Evolutionary conservation across 1,140 invertebrate species (phyloP).

Genomic region (Acromyrmex echinatior): DNA sequence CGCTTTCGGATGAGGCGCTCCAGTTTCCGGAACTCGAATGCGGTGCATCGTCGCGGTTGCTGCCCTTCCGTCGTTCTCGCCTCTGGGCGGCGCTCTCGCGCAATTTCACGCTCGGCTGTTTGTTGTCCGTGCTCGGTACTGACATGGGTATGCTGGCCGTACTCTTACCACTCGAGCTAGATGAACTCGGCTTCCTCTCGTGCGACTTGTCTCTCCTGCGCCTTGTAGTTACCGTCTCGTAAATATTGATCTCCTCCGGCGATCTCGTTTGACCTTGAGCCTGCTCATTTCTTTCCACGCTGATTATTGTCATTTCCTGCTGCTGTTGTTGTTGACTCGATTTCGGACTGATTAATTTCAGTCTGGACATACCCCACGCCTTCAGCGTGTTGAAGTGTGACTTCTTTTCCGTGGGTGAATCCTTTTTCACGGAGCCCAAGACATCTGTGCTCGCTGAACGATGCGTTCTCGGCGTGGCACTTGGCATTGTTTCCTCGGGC

Average conservation of each 20-base stretch:
- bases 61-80: conserved; percentile 87
- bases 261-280: conserved; percentile 79
- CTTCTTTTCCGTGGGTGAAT: conserved; percentile 89
- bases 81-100: conserved; percentile 90
- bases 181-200: conserved; percentile 92
- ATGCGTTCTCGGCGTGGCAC: conserved; percentile 88
- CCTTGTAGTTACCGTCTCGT: conserved; percentile 89
- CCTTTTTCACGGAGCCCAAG: conserved; percentile 85
- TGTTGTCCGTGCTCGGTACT: conserved; percentile 78
- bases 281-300: conserved; percentile 79
- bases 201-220: conserved; percentile 88
- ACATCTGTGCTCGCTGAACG: conserved; percentile 89
- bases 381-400: conserved; percentile 93
- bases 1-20: conserved; percentile 96
- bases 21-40: conserved; percentile 97
- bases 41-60: conserved; percentile 89
- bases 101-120: conserved; percentile 89
- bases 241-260: conserved; percentile 88
- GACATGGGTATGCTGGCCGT: conserved; percentile 87
- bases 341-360: conserved; percentile 91
- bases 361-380: conserved; percentile 93
- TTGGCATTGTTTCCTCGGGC: conserved; percentile 86
- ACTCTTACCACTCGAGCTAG: conserved; percentile 87
- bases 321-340: conserved; percentile 84
- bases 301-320: conserved; percentile 81